phyloP scores from a whole-genome alignment of 2,888 invertebrate species.

The Drosophila histrio region DNA sequence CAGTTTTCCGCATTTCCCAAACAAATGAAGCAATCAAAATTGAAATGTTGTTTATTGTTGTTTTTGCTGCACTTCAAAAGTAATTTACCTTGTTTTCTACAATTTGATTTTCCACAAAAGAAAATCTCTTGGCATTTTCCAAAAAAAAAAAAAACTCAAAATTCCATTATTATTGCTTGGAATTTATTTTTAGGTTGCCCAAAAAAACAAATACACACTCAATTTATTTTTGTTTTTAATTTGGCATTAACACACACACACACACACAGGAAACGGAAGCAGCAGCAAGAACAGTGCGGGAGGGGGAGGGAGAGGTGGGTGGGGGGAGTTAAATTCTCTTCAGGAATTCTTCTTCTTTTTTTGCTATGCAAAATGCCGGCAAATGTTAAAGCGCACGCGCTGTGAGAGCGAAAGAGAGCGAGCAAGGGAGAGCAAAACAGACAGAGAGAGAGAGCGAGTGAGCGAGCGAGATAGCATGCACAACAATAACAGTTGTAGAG shows the following conservation, averaged over 20 bases:
- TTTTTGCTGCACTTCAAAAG: slow-evolving; percentile 62
- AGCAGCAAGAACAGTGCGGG: slow-evolving; percentile 4
- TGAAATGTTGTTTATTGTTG: slow-evolving; percentile 43
- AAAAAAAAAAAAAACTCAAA: slow-evolving; percentile 30
- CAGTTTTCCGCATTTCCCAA: slow-evolving; percentile 24
- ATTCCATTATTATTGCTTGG: slow-evolving; percentile 38
- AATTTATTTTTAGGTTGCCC: slow-evolving; percentile 59
- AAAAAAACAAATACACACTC: slow-evolving; percentile 4
- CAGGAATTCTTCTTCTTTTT: slow-evolving; percentile 38
- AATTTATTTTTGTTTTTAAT: slow-evolving; percentile 54
- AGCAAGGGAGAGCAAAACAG: too few relatives aligned
- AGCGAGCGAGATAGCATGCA: neutral
- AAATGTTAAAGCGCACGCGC: slow-evolving; percentile 65
- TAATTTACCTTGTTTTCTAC: slow-evolving; percentile 68
- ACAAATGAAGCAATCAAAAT: slow-evolving; percentile 55
- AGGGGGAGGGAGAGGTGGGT: neutral
- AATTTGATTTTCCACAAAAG: slow-evolving; percentile 29
- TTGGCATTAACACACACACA: slow-evolving; percentile 7
- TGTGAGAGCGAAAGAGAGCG: slow-evolving; percentile 17
- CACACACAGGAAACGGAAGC: slow-evolving; percentile 56
- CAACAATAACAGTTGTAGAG: slow-evolving; percentile 50
- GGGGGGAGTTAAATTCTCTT: neutral
- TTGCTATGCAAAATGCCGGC: slow-evolving; percentile 70
- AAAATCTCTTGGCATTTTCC: slow-evolving; percentile 32
- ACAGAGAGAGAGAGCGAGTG: slow-evolving; percentile 19